A percentile compares a stretch with the other conserved stretches of the same genome.
Evolutionary conservation across 37 sponge, comb jelly and placozoan species (phyloP).

Genomic region (Chondrosia reniformis): DNA sequence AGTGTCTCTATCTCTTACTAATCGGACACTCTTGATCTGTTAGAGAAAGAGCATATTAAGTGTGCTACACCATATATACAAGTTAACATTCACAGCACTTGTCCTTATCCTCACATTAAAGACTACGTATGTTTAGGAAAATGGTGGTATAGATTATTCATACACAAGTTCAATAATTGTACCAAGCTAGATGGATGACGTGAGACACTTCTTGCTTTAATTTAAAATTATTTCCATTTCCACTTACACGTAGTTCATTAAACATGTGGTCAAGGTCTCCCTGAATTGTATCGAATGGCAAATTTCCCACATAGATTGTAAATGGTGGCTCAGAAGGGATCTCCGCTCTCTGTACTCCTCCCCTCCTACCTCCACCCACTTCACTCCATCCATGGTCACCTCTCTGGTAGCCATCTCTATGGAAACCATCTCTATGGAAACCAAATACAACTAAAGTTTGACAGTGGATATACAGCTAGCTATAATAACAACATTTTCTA

Average conservation of each 20-base stretch:
- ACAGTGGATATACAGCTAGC: not conserved
- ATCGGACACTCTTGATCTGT: constrained; percentile 81
- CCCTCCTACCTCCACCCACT: not conserved
- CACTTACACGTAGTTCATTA: constrained; percentile 50
- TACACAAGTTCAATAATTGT: no score
- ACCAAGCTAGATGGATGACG: no score
- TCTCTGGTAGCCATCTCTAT: not conserved
- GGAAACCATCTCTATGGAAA: not conserved
- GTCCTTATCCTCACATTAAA: constrained; percentile 16
- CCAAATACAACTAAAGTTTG: not conserved
- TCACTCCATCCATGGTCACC: not conserved
- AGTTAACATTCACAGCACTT: not conserved
- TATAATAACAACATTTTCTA: not conserved
- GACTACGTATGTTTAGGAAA: no score
- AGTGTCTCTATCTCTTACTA: constrained; percentile 89
- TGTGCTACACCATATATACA: not conserved
- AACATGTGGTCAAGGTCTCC: constrained; percentile 91
- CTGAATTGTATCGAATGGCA: constrained; percentile 88
- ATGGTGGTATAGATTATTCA: no score
- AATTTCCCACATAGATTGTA: constrained; percentile 89
- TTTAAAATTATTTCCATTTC: no score
- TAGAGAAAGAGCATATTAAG: not conserved
- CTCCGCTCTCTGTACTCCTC: constrained; percentile 18
- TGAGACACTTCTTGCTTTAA: no score
- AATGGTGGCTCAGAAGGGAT: constrained; percentile 90